Evolutionary conservation across 2,113 vertebrate genomes (phyloP).

Genomic region (human (Homo sapiens)): DNA sequence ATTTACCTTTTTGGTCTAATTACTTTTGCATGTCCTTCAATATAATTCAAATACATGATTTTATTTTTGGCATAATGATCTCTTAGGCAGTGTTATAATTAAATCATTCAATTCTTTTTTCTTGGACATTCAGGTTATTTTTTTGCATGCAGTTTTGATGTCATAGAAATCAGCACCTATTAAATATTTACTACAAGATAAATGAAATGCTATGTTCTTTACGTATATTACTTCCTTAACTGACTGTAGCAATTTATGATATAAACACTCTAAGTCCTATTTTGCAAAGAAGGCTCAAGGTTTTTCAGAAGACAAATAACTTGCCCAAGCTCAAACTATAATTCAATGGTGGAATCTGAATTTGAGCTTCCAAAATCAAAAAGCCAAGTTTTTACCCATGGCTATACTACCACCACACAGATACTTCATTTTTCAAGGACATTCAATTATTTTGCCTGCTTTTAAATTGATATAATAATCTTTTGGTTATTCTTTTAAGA

Average conservation of each 20-base stretch:
- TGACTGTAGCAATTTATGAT: neutral
- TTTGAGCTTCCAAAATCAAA: neutral
- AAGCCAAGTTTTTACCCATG: neutral
- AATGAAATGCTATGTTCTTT: neutral
- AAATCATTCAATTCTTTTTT: neutral
- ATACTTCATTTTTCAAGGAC: neutral
- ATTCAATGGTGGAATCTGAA: neutral
- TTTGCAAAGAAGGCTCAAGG: neutral
- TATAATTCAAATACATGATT: neutral
- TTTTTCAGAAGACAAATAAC: neutral
- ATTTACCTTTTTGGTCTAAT: neutral
- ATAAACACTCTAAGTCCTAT: neutral
- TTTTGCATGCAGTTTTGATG: neutral
- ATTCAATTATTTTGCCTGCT: neutral
- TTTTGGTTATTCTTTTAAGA: neutral
- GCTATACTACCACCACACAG: neutral
- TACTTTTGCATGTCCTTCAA: neutral
- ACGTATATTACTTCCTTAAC: neutral
- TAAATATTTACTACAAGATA: neutral
- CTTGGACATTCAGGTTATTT: neutral
- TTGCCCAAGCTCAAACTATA: neutral
- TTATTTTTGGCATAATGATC: neutral
- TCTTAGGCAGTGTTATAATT: neutral
- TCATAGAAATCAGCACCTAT: neutral
- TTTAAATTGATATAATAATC: neutral